phyloP scores from a whole-genome alignment of 2,113 vertebrate species.

The Nothoprocta pentlandii region DNA sequence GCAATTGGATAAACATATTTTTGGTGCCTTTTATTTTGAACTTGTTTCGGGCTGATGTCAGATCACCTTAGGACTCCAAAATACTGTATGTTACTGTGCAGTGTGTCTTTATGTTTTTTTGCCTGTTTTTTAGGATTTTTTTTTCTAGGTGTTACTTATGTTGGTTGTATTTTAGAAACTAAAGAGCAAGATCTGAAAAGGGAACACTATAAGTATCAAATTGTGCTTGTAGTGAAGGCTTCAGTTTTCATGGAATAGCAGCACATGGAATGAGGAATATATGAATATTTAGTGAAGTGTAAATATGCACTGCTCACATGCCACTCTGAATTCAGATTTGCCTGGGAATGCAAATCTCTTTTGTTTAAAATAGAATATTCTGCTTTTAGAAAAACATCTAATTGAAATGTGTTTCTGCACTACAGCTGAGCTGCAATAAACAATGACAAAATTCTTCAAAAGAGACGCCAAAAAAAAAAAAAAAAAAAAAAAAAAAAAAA shows the following conservation, averaged over 20 bases:
- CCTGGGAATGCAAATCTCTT: conserved; percentile 78
- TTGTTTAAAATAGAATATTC: conserved; percentile 68
- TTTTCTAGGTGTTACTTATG: not conserved
- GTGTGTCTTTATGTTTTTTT: not conserved
- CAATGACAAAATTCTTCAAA: conserved; percentile 64
- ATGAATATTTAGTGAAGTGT: conserved; percentile 75
- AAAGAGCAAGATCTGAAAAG: not conserved
- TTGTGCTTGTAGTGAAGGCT: conserved; percentile 26
- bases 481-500: not conserved
- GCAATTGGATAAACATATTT: not conserved
- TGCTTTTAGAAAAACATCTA: conserved; percentile 67
- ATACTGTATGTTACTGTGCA: not conserved
- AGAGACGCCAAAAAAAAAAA: conserved; percentile 43
- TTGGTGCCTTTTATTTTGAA: not conserved
- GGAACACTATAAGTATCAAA: not conserved
- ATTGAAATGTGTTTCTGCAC: conserved; percentile 73
- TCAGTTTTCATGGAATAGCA: conserved; percentile 61
- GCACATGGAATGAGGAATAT: conserved; percentile 69
- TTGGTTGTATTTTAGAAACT: not conserved
- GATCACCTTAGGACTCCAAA: not conserved
- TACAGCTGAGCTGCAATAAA: conserved; percentile 65
- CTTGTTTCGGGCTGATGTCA: not conserved
- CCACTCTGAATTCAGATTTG: conserved; percentile 71
- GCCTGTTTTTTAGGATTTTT: not conserved
- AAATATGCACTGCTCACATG: conserved; percentile 73